Conservation (phyloP, 2,888 invertebrate species). For the Callinectes sapidus region DNA sequence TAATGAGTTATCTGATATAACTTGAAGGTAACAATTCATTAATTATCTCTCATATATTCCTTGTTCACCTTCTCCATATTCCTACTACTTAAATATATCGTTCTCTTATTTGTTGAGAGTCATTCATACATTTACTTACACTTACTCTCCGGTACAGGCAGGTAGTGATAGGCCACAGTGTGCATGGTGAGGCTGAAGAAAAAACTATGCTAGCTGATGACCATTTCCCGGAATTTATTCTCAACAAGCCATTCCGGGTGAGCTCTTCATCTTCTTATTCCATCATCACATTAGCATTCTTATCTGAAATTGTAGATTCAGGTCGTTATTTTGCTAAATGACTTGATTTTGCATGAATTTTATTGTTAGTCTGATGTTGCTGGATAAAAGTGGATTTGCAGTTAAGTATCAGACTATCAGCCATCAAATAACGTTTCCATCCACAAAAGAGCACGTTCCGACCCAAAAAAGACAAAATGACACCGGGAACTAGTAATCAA, state of each 20-base stretch:
- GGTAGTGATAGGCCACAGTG: conserved; percentile 13
- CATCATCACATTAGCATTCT: no score
- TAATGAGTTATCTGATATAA: neutral
- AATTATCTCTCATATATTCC: neutral
- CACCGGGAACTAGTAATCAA: no score
- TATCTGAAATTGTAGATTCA: no score
- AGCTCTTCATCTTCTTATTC: neutral
- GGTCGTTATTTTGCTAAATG: no score
- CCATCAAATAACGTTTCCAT: no score
- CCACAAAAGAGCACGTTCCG: no score
- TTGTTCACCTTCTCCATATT: neutral
- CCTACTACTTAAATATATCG: neutral
- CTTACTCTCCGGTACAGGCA: neutral
- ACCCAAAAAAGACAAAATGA: no score
- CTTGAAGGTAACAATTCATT: no score
- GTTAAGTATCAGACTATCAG: no score
- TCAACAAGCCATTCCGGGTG: conserved; percentile 35
- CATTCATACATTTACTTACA: neutral
- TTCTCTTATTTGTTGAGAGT: neutral
- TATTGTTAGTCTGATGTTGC: neutral
- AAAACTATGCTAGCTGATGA: conserved; percentile 3
- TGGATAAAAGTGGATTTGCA: neutral
- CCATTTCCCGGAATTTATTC: conserved; percentile 40
- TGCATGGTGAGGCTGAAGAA: neutral
- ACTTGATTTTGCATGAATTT: no score